These are phyloP conservation scores for Eira barbara DNA, from an alignment of 2,113 vertebrate genomes.

Conservation along the genomic window DNA sequence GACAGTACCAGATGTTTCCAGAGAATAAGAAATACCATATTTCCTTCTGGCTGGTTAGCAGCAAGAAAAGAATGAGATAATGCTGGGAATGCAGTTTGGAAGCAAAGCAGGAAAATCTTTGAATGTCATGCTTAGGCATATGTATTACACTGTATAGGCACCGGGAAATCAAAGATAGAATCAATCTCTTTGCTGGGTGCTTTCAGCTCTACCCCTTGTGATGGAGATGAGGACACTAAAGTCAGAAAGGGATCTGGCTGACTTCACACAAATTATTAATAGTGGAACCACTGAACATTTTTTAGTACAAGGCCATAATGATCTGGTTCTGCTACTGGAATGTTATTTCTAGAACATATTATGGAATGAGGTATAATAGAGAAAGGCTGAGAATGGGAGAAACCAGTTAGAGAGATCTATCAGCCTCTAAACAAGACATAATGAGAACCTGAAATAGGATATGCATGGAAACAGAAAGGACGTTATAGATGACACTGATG, in stretches of 20 bases:
- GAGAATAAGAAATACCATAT: neutral
- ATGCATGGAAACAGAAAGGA: neutral
- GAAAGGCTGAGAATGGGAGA: neutral
- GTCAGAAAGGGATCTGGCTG: neutral
- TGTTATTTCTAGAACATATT: neutral
- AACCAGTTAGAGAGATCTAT: neutral
- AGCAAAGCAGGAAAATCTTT: neutral
- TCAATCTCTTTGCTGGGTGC: neutral
- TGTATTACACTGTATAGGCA: neutral
- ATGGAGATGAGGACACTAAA: neutral
- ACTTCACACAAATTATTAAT: neutral
- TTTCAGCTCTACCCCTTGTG: neutral
- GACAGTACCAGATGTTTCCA: slow-evolving; percentile 17
- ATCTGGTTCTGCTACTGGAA: neutral
- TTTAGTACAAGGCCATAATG: neutral
- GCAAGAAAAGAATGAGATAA: neutral
- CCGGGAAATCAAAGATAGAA: neutral
- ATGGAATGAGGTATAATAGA: neutral
- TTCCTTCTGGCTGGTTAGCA: neutral
- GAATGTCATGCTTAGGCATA: neutral
- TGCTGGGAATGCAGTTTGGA: neutral
- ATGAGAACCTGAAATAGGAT: neutral
- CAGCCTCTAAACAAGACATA: neutral
- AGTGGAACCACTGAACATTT: neutral
- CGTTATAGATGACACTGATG: neutral